Conservation (phyloP, 2,797 vertebrate species). For the Enteromius paludinosus region DNA sequence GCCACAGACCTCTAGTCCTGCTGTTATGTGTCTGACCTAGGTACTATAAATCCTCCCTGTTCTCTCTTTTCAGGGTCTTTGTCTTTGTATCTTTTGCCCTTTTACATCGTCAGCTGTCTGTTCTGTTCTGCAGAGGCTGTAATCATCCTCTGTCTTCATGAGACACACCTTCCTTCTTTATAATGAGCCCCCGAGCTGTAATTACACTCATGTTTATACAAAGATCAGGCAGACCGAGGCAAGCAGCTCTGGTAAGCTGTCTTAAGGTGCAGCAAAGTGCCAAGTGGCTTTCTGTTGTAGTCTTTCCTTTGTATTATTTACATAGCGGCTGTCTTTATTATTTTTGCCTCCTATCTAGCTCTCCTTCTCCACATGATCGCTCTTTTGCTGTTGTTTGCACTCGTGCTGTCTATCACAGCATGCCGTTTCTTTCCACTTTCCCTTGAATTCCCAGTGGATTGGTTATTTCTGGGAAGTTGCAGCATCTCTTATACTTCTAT, state of each 20-base stretch:
- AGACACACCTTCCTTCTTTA: background rate
- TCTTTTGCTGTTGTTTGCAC: background rate
- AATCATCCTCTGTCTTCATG: constrained; percentile 24
- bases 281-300: background rate
- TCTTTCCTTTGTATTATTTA: constrained; percentile 5
- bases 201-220: constrained; percentile 50
- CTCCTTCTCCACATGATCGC: background rate
- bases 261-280: background rate
- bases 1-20: constrained; percentile 20
- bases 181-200: constrained; percentile 20
- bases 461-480: background rate
- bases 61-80: background rate
- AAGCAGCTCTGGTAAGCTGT: constrained; percentile 25
- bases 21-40: constrained; percentile 4
- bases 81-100: background rate
- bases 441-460: background rate
- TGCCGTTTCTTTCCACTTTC: background rate
- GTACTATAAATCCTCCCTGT: background rate
- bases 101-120: background rate
- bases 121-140: constrained; percentile 7
- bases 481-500: background rate
- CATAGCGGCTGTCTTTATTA: background rate
- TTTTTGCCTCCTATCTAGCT: background rate
- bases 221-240: constrained; percentile 7
- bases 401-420: background rate